Percentiles rank a stretch among this genome's conserved stretches.
These are phyloP conservation scores for Linyphia triangularis DNA, from an alignment of 2,888 invertebrate species.

Conservation along the genomic window DNA sequence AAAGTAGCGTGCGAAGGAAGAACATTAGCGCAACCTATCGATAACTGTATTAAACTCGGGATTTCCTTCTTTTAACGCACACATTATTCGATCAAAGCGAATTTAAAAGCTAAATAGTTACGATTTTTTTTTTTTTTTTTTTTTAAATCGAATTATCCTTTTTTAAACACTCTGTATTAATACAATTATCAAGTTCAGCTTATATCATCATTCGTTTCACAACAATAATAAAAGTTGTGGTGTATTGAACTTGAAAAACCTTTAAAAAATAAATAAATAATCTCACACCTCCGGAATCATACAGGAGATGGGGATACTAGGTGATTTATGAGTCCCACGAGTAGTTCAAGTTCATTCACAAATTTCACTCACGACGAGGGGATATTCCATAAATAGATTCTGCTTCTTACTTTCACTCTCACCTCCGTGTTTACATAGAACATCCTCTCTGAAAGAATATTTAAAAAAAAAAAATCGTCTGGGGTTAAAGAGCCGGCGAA, in stretches of 20 bases:
- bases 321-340: not conserved
- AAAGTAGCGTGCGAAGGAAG: no score
- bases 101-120: no score
- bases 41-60: no score
- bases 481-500: slow-evolving; percentile 11
- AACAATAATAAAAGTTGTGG: not conserved
- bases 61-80: no score
- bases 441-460: not conserved
- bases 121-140: no score
- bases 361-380: slow-evolving; percentile 34
- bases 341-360: slow-evolving; percentile 52
- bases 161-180: no score
- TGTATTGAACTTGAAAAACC: not conserved
- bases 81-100: no score
- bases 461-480: not conserved
- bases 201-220: not conserved
- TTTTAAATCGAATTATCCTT: not conserved
- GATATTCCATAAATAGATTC: slow-evolving; percentile 38
- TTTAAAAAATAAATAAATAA: not conserved
- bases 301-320: not conserved
- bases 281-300: not conserved
- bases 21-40: no score
- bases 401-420: not conserved
- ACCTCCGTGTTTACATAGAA: slow-evolving; percentile 23
- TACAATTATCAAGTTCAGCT: no score